phyloP scores from a whole-genome alignment of 2,113 vertebrate genomes.

The Lepus timidus region DNA sequence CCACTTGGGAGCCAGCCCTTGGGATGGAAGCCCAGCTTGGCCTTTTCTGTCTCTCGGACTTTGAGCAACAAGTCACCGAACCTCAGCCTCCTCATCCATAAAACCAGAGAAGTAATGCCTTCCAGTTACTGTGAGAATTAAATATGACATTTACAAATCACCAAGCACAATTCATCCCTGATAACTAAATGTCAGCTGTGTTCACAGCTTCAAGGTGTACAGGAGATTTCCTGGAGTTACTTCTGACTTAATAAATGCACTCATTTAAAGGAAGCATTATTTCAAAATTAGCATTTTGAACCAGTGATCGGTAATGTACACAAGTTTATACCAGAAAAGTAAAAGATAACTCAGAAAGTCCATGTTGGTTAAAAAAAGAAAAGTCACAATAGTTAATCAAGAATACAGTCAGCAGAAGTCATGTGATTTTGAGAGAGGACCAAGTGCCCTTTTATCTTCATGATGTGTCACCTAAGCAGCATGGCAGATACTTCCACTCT shows the following conservation, averaged over 20 bases:
- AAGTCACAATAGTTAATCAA: conserved; percentile 12
- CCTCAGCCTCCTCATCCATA: background rate
- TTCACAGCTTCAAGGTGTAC: background rate
- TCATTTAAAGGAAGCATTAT: conserved; percentile 26
- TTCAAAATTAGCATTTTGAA: conserved; percentile 39
- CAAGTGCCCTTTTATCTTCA: background rate
- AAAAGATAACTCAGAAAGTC: background rate
- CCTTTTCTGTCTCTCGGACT: background rate
- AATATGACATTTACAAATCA: conserved; percentile 28
- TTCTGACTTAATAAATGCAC: conserved; percentile 3
- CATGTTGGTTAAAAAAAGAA: conserved; percentile 25
- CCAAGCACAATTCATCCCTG: background rate
- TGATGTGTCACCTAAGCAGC: conserved; percentile 11
- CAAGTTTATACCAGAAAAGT: conserved; percentile 12
- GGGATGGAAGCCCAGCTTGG: background rate
- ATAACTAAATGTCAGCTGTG: background rate
- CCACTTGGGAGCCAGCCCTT: background rate
- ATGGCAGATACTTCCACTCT: background rate
- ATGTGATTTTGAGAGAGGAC: background rate
- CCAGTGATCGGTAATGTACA: background rate
- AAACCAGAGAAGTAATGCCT: background rate
- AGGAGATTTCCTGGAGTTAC: background rate
- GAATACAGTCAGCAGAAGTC: conserved; percentile 38
- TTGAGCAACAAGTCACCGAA: background rate
- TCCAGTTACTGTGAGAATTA: background rate